A percentile compares a stretch with the other conserved stretches of the same genome.
These are phyloP conservation scores for Spisula subtruncata DNA, from an alignment of 2,888 invertebrate species.

Conservation along the genomic window DNA sequence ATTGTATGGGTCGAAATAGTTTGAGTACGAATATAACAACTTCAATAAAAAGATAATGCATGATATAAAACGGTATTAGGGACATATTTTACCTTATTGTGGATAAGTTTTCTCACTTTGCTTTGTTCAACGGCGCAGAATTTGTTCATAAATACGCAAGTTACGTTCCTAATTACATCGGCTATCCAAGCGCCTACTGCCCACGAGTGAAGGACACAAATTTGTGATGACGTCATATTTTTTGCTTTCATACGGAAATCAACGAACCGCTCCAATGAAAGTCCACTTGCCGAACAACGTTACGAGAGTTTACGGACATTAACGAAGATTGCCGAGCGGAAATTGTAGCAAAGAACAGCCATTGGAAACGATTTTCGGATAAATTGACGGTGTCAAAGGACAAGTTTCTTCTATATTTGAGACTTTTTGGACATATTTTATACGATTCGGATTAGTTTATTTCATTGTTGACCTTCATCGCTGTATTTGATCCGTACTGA, in stretches of 20 bases:
- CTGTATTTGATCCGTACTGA: neutral
- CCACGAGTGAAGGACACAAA: constrained; percentile 13
- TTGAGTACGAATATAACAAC: neutral
- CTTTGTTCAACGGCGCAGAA: neutral
- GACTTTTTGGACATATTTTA: constrained; percentile 14
- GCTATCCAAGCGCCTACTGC: constrained; percentile 16
- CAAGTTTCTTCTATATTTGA: neutral
- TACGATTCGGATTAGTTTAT: neutral
- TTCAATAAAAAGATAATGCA: neutral
- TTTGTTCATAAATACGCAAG: neutral
- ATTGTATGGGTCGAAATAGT: neutral
- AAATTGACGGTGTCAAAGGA: constrained; percentile 49
- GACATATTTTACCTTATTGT: neutral
- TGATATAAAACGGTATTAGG: neutral
- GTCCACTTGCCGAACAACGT: neutral
- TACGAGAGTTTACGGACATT: constrained; percentile 34
- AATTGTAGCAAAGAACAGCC: constrained; percentile 79
- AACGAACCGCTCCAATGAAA: neutral
- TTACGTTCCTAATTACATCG: neutral
- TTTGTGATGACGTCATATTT: constrained; percentile 18
- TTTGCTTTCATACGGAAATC: constrained; percentile 23
- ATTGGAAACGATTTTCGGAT: constrained; percentile 79
- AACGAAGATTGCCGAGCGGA: constrained; percentile 71
- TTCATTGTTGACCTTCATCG: neutral
- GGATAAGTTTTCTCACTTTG: neutral